Percentiles rank a stretch among this genome's conserved stretches.
phyloP scores from a whole-genome alignment of 2,113 vertebrate genomes.

The Micronisus gabar region DNA sequence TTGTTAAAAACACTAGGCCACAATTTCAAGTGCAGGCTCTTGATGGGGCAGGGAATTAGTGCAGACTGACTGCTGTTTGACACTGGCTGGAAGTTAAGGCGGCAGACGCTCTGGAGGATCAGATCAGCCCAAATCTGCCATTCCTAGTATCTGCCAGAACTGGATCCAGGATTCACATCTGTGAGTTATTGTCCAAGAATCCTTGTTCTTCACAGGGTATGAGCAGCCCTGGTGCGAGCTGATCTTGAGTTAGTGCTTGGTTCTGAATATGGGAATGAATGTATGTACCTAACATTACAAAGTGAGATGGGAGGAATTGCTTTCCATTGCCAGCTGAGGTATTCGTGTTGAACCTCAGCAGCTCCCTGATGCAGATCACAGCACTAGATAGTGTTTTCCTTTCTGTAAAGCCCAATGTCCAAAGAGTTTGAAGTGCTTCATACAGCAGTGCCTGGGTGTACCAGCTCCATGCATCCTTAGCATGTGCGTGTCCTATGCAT shows the following conservation, averaged over 20 bases:
- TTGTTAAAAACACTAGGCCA: neutral
- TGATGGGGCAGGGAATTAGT: neutral
- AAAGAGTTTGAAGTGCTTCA: neutral
- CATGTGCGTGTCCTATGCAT: neutral
- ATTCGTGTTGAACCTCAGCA: neutral
- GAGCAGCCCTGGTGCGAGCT: neutral
- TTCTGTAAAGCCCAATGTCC: neutral
- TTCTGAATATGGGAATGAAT: neutral
- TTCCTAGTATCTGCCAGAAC: neutral
- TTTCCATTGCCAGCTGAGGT: neutral
- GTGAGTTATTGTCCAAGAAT: neutral
- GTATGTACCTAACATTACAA: neutral
- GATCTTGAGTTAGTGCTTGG: neutral
- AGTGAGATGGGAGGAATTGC: neutral
- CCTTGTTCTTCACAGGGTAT: neutral
- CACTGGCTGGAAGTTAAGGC: neutral
- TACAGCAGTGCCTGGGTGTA: neutral
- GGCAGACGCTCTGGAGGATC: neutral
- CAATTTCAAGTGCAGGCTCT: neutral
- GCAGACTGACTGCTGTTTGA: neutral
- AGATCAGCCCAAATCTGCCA: neutral
- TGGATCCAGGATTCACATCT: neutral
- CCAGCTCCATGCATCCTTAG: neutral
- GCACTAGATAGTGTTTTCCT: neutral
- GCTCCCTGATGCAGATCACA: neutral